These are phyloP conservation scores for Dolichomitus sp. DNA, from an alignment of 2,888 invertebrate species.

Conservation along the genomic window DNA sequence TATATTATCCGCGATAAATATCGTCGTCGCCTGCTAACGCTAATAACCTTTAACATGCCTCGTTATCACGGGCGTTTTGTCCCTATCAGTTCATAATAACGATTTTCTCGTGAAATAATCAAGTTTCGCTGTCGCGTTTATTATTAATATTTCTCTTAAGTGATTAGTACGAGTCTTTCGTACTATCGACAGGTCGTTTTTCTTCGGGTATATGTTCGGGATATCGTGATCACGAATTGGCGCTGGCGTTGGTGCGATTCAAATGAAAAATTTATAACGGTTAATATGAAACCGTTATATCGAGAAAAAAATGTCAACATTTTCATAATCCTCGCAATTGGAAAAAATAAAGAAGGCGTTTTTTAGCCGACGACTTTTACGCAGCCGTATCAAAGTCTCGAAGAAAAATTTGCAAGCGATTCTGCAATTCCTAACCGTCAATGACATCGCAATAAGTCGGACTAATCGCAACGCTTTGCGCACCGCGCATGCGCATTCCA, in stretches of 20 bases:
- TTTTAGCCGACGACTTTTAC: background rate
- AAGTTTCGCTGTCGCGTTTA: constrained; percentile 36
- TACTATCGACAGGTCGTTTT: constrained; percentile 18
- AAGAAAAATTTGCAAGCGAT: background rate
- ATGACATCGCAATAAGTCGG: background rate
- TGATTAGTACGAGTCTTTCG: constrained; percentile 1
- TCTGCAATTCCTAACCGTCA: background rate
- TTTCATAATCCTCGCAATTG: background rate
- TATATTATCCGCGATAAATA: constrained; percentile 41
- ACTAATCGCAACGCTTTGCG: background rate
- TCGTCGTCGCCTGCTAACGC: constrained; percentile 48
- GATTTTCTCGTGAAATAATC: constrained; percentile 48
- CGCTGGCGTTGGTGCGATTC: background rate
- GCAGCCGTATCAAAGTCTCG: background rate
- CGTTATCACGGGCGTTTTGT: constrained; percentile 57
- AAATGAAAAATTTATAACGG: background rate
- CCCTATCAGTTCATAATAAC: constrained; percentile 58
- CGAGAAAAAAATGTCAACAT: background rate
- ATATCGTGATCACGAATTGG: constrained; percentile 7
- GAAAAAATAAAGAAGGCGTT: background rate
- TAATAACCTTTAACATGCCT: constrained; percentile 71
- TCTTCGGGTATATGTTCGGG: background rate
- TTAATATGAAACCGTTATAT: background rate
- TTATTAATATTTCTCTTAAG: constrained; percentile 15
- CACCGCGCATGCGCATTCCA: background rate